Evolutionary conservation across 2,797 vertebrate species (phyloP), one percentile per base, ranked within the genome.

Genomic region (Silurus lanzhouensis): DNA sequence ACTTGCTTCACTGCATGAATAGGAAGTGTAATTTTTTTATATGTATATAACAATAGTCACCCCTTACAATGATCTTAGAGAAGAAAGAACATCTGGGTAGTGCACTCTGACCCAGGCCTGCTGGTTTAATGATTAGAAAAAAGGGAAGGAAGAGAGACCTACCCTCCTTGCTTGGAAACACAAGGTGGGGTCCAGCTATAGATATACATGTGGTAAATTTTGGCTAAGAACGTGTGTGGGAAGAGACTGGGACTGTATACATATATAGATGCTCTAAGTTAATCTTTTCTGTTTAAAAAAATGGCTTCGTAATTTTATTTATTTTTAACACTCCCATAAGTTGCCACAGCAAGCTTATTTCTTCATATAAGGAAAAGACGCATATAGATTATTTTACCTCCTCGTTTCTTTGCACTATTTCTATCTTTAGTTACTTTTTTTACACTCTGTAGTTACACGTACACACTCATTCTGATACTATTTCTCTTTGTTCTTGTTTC

Each of bases 101-200:
- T 85, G 85, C 64, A 76, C 89, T 87, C 66, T 89, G 89, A 88
- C 89, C 87, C 79, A 74, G 12, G 60, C 57, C 46, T 82, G 46
- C 80, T 38, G 48, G 78, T 25, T 78, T 78, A 60, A 57, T 78
- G 46, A 81, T 76, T 61, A 52, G 31, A 81, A 12, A 1, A 46
- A 61, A 68, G 87, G 85, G 82, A 88, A 88, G 86, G 81, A 89
- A 89, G 76, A 68, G 64, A 81, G 25, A 83, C 67, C 75, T 72
- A 81, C 81, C 87, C 85, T 81, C 77, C 84, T 87, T 82, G 67
- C 82, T 86, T 75, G 83, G 83, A 68, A 86, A 86, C n/a, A 68
- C 48, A 81, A 79, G 55, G 82, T 81, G 74, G 46, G 38, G 38
- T 85, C 52, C 72, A 75, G 81, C 72, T 84, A 68, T 82, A 86